Conservation (phyloP, 1,140 invertebrate species). For the Magallana gigas region DNA sequence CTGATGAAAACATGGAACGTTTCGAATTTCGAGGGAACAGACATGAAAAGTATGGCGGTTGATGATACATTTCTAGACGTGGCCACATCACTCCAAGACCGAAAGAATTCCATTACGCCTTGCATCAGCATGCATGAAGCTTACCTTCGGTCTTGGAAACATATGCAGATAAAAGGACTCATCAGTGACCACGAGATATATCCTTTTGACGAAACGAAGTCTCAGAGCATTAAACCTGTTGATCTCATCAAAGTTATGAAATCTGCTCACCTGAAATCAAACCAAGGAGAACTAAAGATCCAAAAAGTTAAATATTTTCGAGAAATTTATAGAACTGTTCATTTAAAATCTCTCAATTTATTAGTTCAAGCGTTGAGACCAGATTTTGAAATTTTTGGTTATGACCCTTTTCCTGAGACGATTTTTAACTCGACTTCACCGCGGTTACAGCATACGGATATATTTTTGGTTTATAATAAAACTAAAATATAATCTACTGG, state of each 20-base stretch:
- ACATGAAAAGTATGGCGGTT: conserved; percentile 29
- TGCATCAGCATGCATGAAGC: conserved; percentile 51
- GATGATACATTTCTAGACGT: conserved; percentile 48
- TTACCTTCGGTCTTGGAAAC: conserved; percentile 45
- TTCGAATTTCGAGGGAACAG: conserved; percentile 2
- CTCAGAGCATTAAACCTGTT: not conserved
- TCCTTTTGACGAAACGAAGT: conserved; percentile 39
- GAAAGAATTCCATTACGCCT: conserved; percentile 27
- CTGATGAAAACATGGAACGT: conserved; percentile 51
- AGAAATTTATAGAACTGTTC: conserved; percentile 33
- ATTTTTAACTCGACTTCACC: not conserved
- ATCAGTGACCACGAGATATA: conserved; percentile 39
- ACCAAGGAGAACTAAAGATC: not conserved
- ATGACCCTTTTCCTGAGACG: not conserved
- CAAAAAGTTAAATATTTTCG: conserved; percentile 27
- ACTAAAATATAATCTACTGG: no score
- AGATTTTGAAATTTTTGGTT: conserved; percentile 46
- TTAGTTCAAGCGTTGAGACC: conserved; percentile 1
- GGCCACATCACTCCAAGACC: conserved; percentile 10
- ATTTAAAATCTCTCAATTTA: not conserved
- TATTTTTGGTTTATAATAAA: not conserved
- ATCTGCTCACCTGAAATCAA: conserved; percentile 18
- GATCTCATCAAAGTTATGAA: conserved; percentile 6
- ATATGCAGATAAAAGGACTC: conserved; percentile 49
- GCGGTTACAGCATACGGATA: not conserved